A percentile compares a stretch with the other conserved stretches of the same genome.
Evolutionary conservation across 2,797 vertebrate genomes (phyloP).

Genomic region (Tamandua tetradactyla): DNA sequence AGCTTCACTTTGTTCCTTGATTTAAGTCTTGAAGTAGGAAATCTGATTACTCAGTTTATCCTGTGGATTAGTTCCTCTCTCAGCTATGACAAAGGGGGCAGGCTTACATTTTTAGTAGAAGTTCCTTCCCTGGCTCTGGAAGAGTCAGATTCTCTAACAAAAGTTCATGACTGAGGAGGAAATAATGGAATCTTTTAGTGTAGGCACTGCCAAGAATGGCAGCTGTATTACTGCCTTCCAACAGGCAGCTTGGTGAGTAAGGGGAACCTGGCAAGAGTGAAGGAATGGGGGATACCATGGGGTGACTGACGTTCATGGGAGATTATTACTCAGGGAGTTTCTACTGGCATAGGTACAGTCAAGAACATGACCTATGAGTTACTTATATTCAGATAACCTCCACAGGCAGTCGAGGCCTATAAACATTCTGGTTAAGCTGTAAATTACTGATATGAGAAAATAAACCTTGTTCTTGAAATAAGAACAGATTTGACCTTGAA

Average conservation of each 20-base stretch:
- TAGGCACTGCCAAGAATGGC: background rate
- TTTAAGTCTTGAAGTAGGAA: constrained; percentile 8
- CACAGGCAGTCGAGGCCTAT: background rate
- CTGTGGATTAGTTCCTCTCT: background rate
- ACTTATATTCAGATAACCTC: background rate
- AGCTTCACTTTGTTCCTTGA: constrained; percentile 29
- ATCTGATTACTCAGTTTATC: background rate
- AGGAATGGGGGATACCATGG: background rate
- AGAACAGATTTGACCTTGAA: constrained; percentile 51
- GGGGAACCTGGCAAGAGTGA: background rate
- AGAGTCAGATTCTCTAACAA: background rate
- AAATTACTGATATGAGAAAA: constrained; percentile 35
- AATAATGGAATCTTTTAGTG: background rate
- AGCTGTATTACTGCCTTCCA: background rate
- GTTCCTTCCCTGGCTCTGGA: background rate
- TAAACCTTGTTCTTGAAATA: constrained; percentile 32
- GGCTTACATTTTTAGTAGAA: background rate
- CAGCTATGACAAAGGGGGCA: background rate
- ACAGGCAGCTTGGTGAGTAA: background rate
- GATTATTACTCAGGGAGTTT: background rate
- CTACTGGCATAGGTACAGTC: background rate
- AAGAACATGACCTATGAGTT: background rate
- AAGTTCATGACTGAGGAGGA: background rate
- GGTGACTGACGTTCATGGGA: background rate
- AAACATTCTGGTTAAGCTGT: background rate